These are phyloP conservation scores for Ptiloglossa arizonensis DNA, from an alignment of 1,140 invertebrate genomes.

Conservation along the genomic window DNA sequence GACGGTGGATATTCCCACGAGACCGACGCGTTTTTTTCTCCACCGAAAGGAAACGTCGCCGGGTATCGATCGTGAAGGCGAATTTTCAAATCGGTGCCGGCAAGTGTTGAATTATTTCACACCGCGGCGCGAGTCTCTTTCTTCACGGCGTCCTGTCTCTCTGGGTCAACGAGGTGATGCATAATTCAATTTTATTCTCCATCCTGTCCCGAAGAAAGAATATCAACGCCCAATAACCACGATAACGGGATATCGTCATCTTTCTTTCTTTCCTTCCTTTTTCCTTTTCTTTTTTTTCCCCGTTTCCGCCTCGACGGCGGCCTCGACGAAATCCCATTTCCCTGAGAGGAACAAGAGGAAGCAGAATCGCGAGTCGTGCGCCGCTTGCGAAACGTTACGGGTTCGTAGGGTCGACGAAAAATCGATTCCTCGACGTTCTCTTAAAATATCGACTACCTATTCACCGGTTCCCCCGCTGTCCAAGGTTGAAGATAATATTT, in stretches of 20 bases:
- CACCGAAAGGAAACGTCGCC: not conserved
- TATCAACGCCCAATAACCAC: not conserved
- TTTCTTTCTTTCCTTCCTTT: no score
- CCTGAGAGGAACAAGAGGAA: not conserved
- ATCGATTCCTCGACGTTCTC: no score
- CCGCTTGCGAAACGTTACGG: not conserved
- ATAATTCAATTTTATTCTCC: conserved; percentile 66
- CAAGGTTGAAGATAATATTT: no score
- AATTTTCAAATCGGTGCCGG: conserved; percentile 36
- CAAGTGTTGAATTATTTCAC: conserved; percentile 29
- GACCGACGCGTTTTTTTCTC: not conserved
- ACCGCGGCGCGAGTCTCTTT: not conserved
- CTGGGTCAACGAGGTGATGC: conserved; percentile 46
- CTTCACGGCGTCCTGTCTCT: not conserved
- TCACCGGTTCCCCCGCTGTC: no score
- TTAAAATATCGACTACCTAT: no score
- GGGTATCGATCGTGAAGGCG: conserved; percentile 7
- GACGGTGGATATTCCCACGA: not conserved
- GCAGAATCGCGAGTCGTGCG: conserved; percentile 2
- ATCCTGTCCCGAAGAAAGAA: not conserved
- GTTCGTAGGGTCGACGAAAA: no score
- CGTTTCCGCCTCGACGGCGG: no score
- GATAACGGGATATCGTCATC: not conserved
- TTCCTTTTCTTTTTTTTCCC: not conserved
- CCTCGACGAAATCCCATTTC: not conserved